Base-by-base conservation (phyloP, 2,888 invertebrate genomes). In the Spisula solida region DNA sequence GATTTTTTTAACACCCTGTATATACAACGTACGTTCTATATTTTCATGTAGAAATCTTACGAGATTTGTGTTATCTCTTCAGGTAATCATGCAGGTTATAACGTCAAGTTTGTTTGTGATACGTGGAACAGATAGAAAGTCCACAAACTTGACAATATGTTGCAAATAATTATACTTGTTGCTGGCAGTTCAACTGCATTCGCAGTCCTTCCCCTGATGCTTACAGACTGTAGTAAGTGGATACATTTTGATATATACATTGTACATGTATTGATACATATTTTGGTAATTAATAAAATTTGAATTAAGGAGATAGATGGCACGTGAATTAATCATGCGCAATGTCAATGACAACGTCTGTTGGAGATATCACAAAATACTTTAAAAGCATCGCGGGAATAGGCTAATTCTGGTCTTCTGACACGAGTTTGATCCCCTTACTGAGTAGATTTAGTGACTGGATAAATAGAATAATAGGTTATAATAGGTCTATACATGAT, bases 171-270 rank as follows among this genome's bases (percentile, higher is more conserved):
- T 34, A 1, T 75, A 34, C 34, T 75, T 14, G 75, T 75, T 34
- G 75, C 34, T 10, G 31, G 75, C 75, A 31, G 29, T 75, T 12
- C 75, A 1, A 34, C 29, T 75, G 75, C 75, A 16, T 75, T 34
- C 51, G 56, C 56, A 25, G 1, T 1, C 34, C 16, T 83, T 55
- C 83, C 70, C 16, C 75, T 83, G 31, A 75, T 70, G 29, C 51
- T 75, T 16, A 25, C 25, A 8, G 83, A 83, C 83, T 83, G 83
- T 31, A 83, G 83, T 83, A 83, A 75, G 83, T 70, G 0, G 12
- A n/a, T 14, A 20, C 34, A 31, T 31, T 78, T 78, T 78, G 18
- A 78, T 78, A 34, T 31, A 41, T 34, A 5, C 18, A 29, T 75
- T 5, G 8, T 29, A 34, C 31, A 75, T n/a, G n/a, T 8, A 34